These are phyloP conservation scores for Willowsia nigromaculata DNA, from an alignment of 2,888 invertebrate species.

Conservation along the genomic window DNA sequence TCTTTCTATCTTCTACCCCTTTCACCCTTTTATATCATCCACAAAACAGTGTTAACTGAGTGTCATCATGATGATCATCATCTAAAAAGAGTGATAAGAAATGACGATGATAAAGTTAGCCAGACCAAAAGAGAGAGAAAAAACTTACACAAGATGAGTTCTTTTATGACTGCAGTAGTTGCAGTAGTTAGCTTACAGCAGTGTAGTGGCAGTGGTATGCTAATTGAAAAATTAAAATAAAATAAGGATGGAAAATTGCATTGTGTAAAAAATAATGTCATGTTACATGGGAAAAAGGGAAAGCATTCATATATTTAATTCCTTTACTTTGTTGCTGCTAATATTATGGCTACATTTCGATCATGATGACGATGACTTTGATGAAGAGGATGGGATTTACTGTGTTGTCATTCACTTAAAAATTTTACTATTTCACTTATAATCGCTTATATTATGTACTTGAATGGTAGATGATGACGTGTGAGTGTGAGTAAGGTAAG, in stretches of 20 bases:
- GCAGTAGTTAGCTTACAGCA: too few relatives aligned
- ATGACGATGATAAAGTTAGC: slow-evolving; percentile 29
- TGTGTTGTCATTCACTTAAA: slow-evolving; percentile 40
- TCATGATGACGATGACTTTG: slow-evolving; percentile 53
- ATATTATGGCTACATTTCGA: background rate
- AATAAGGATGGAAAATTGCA: slow-evolving; percentile 59
- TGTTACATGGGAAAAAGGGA: slow-evolving; percentile 54
- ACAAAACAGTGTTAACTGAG: slow-evolving; percentile 63
- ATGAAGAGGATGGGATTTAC: slow-evolving; percentile 54
- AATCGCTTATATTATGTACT: background rate
- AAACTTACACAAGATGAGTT: slow-evolving; percentile 6
- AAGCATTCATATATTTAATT: slow-evolving; percentile 52
- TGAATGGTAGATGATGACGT: slow-evolving; percentile 12
- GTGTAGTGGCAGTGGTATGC: slow-evolving; percentile 51
- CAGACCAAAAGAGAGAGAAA: background rate
- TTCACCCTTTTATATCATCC: slow-evolving; percentile 61
- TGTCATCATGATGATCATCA: slow-evolving; percentile 52
- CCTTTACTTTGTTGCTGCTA: background rate
- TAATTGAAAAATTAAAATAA: slow-evolving; percentile 66
- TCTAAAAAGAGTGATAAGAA: background rate
- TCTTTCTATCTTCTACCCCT: slow-evolving; percentile 31
- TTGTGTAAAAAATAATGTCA: background rate
- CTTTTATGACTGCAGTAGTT: background rate
- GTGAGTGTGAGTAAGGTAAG: slow-evolving; percentile 15
- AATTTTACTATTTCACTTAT: slow-evolving; percentile 27